Percentiles rank a stretch among this genome's conserved stretches.
phyloP scores from a whole-genome alignment of 2,888 invertebrate genomes.

The Macrosiphum euphorbiae region DNA sequence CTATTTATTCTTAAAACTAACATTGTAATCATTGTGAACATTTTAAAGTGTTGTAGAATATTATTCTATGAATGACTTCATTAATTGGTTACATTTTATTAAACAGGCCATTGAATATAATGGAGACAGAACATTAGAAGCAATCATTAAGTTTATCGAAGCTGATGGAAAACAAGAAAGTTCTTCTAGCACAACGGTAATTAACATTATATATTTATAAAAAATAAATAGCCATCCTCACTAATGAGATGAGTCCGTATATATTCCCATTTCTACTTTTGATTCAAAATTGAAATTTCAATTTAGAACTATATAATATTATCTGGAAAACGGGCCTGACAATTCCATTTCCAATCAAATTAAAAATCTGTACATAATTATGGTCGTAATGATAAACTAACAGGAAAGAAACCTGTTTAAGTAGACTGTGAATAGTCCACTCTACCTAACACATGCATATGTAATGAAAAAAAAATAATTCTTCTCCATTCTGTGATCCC shows the following conservation, averaged over 20 bases:
- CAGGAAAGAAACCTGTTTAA: neutral
- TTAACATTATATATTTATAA: neutral
- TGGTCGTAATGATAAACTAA: neutral
- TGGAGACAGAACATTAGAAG: conserved; percentile 95
- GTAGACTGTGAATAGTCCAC: neutral
- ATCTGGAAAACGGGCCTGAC: neutral
- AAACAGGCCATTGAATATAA: conserved; percentile 85
- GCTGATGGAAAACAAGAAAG: conserved; percentile 86
- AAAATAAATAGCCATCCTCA: neutral
- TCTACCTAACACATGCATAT: neutral
- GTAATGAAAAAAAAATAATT: neutral
- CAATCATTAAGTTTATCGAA: conserved; percentile 93
- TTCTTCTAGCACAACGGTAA: conserved; percentile 72
- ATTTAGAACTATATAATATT: neutral
- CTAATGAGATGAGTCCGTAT: neutral
- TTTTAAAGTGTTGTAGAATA: neutral
- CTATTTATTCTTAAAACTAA: neutral
- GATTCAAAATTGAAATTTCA: neutral
- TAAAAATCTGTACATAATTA: neutral
- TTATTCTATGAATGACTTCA: neutral
- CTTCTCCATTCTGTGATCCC: too few species aligned
- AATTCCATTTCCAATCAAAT: neutral
- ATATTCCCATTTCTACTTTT: neutral
- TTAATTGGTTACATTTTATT: conserved; percentile 47
- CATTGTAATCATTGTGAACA: neutral